Conservation (phyloP, 2,888 invertebrate species). For the Netelia melanura region DNA sequence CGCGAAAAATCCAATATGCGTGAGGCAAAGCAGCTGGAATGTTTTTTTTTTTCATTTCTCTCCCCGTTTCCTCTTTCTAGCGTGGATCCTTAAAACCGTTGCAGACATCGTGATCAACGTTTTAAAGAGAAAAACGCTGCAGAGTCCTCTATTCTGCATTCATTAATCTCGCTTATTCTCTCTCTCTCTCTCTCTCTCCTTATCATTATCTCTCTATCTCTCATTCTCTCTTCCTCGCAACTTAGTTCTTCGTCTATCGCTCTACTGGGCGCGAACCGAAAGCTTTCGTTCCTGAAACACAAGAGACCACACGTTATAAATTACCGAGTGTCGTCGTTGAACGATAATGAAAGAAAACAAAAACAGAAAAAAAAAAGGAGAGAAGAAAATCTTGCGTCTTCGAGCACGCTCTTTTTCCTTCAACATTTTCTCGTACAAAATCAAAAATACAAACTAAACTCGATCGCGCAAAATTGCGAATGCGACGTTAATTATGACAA, state of each 20-base stretch:
- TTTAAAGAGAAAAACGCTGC: constrained; percentile 66
- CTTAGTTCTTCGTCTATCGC: constrained; percentile 39
- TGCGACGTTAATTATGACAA: constrained; percentile 15
- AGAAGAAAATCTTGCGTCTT: constrained; percentile 56
- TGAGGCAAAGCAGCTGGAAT: constrained; percentile 81
- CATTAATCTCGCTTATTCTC: constrained; percentile 10
- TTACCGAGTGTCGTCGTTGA: constrained; percentile 64
- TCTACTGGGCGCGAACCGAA: constrained; percentile 80
- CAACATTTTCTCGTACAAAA: background rate
- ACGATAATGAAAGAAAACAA: constrained; percentile 20
- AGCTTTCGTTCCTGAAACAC: constrained; percentile 83
- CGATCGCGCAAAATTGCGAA: constrained; percentile 14
- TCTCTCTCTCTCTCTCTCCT: constrained; percentile 35
- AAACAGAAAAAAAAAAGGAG: background rate
- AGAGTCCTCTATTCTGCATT: constrained; percentile 61
- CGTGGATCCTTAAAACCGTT: constrained; percentile 56
- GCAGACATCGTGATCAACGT: constrained; percentile 68
- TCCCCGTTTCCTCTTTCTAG: constrained; percentile 31
- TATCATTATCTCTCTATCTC: background rate
- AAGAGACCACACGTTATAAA: constrained; percentile 73
- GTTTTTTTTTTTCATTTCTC: constrained; percentile 74
- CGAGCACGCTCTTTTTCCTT: constrained; percentile 10
- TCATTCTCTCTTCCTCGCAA: constrained; percentile 46
- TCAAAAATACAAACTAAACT: constrained; percentile 21
- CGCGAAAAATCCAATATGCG: constrained; percentile 59